Percentiles rank a stretch among this genome's conserved stretches.
Conservation (phyloP, 2,888 invertebrate species). For the Beris morrisii region DNA sequence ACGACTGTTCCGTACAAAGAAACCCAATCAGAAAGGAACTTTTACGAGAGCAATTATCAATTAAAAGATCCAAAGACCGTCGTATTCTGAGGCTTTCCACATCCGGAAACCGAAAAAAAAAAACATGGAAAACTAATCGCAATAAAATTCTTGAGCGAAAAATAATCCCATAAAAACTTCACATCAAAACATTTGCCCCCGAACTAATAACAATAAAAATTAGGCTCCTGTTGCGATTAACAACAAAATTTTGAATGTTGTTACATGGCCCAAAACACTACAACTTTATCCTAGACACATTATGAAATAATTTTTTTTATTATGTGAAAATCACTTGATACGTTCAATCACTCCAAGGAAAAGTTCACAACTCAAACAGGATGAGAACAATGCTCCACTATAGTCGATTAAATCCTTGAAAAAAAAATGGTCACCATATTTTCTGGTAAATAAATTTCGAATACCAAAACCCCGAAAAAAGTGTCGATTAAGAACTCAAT, state of each 20-base stretch:
- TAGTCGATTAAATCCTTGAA: slow-evolving; percentile 21
- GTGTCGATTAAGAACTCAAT: slow-evolving; percentile 19
- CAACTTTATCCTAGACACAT: too few relatives aligned
- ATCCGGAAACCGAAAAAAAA: slow-evolving; percentile 5
- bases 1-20: slow-evolving; percentile 21
- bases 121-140: slow-evolving; percentile 34
- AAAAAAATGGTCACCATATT: slow-evolving; percentile 32
- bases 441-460: slow-evolving; percentile 35
- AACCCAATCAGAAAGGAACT: slow-evolving; percentile 35
- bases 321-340: slow-evolving; percentile 10
- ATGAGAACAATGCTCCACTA: slow-evolving; percentile 7
- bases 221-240: slow-evolving; percentile 37
- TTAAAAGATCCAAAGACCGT: slow-evolving; percentile 34
- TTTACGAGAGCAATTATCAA: slow-evolving; percentile 37
- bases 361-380: not conserved
- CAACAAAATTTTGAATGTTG: slow-evolving; percentile 28
- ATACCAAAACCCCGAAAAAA: slow-evolving; percentile 10
- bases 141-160: slow-evolving; percentile 34
- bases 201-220: slow-evolving; percentile 38
- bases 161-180: slow-evolving; percentile 31
- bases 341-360: not conserved
- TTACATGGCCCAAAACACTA: not conserved
- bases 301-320: not conserved
- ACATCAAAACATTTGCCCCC: slow-evolving; percentile 21
- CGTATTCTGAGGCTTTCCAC: slow-evolving; percentile 4